Base-by-base conservation (phyloP, 1,140 invertebrate species). In the Drosophila obscura region DNA sequence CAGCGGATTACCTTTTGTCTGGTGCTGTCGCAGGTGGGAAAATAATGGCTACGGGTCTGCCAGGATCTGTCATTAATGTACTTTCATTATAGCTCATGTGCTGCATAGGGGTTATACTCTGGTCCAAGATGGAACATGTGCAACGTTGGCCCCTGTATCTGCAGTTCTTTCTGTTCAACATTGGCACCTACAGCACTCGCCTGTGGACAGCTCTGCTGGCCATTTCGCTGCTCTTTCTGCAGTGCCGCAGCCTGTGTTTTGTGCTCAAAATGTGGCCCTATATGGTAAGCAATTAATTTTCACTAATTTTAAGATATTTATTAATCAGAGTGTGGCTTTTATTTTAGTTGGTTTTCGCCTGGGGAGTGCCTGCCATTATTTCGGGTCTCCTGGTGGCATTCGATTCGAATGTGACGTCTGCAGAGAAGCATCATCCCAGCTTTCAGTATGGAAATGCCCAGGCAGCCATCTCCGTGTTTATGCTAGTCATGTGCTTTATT, bases 171-270 rank as follows among this genome's bases (percentile, higher is more conserved):
- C 77, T 97, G 1, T 95, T 96, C 71, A 94, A 94, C 24, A 92
- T 94, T 48, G 96, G 96, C 22, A 94, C 96, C 26, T 96, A 96
- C 79, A 95, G 96, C 49, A 95, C 96, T 31, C 93, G 97, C 24
- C 92, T 98, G 28, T 98, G 96, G 96, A 97, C 97, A 0, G 95
- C 95, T 13, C 94, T 96, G 58, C 93, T 98, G 51, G 96, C 97
- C 15, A 92, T 96, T 19, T 94, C 95, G 5, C 89, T 99, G 13
- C 94, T 98, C 45, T 95, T 98, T 82, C 92, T 98, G 26, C 95
- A 97, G 90, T 96, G 95, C 59, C 94, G 96, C 48, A 96, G 96
- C 72, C 93, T 96, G 2, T 96, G 96, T 87, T 97, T 96, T 92
- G 95, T 97, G 24, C 91, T 96, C 9, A 95, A 95, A 69, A 75